phyloP scores from a whole-genome alignment of 2,797 vertebrate species.

The Hyperoplus immaculatus region DNA sequence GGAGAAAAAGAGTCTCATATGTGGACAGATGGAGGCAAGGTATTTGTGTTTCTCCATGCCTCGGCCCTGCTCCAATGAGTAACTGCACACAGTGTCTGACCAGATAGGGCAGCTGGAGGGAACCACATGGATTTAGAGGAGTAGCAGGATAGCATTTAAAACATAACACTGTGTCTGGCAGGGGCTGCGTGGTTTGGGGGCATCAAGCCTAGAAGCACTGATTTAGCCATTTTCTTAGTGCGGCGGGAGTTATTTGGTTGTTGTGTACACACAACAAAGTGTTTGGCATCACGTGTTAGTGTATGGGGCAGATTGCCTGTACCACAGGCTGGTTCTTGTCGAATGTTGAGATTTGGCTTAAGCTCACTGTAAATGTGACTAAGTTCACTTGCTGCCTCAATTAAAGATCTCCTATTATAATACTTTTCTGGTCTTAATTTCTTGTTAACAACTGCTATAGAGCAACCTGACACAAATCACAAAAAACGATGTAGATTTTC shows the following conservation, averaged over 20 bases:
- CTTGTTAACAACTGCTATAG: too few species aligned
- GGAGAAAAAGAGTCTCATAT: not conserved
- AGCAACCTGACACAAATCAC: too few species aligned
- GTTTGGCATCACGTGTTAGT: slow-evolving; percentile 32
- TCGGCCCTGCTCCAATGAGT: slow-evolving; percentile 58
- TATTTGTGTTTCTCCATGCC: slow-evolving; percentile 69
- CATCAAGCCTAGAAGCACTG: not conserved
- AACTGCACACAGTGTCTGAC: slow-evolving; percentile 34
- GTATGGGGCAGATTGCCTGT: not conserved
- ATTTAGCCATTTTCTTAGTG: slow-evolving; percentile 18
- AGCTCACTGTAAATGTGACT: not conserved
- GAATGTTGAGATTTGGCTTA: not conserved
- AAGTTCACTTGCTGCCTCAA: not conserved
- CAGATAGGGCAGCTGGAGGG: slow-evolving; percentile 44
- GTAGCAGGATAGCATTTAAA: slow-evolving; percentile 56
- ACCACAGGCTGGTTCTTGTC: not conserved
- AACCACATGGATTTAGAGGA: slow-evolving; percentile 54
- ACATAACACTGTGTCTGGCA: slow-evolving; percentile 49
- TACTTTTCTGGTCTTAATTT: too few species aligned
- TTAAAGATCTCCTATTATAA: not conserved
- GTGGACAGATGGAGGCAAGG: slow-evolving; percentile 62
- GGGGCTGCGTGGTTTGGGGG: slow-evolving; percentile 7
- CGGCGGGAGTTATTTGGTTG: slow-evolving; percentile 5
- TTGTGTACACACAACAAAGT: slow-evolving; percentile 10
- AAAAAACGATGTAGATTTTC: too few species aligned